Percentiles rank a stretch among this genome's conserved stretches.
These are phyloP conservation scores for Sebastes kiyomatsui DNA, from an alignment of 2,797 vertebrate genomes.

Conservation along the genomic window DNA sequence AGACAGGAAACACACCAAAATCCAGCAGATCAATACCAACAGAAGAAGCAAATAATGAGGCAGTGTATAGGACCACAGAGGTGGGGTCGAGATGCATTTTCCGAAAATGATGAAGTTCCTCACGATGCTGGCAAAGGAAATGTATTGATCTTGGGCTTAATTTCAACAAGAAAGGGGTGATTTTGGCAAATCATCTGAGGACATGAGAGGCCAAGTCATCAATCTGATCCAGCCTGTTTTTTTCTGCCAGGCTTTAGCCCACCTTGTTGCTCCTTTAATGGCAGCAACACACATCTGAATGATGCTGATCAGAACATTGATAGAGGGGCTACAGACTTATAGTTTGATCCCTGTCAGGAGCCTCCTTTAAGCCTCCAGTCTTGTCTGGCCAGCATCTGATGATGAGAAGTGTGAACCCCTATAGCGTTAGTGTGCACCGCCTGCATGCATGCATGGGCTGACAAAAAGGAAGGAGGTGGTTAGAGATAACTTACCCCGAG, in stretches of 20 bases:
- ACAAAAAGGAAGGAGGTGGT: neutral
- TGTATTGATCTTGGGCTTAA: slow-evolving; percentile 8
- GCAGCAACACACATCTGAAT: slow-evolving; percentile 24
- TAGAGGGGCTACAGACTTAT: slow-evolving; percentile 26
- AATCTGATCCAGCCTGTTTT: neutral
- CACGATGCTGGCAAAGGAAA: neutral
- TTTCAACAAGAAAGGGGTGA: neutral
- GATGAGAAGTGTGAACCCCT: slow-evolving; percentile 49
- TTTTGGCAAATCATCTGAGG: neutral
- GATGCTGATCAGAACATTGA: slow-evolving; percentile 37
- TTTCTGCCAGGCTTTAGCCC: neutral
- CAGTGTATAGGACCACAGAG: slow-evolving; percentile 24
- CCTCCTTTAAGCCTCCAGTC: slow-evolving; percentile 13
- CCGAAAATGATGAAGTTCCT: neutral
- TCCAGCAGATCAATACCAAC: slow-evolving; percentile 23
- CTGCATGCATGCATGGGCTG: slow-evolving; percentile 1
- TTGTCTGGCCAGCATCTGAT: slow-evolving; percentile 35
- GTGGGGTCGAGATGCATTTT: slow-evolving; percentile 39
- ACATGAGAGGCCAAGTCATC: neutral
- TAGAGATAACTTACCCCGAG: slow-evolving; percentile 87
- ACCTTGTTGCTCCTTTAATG: slow-evolving; percentile 4
- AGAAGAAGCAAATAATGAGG: slow-evolving; percentile 4
- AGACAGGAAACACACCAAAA: slow-evolving; percentile 24
- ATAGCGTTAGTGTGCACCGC: slow-evolving; percentile 14
- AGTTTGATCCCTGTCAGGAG: slow-evolving; percentile 46